Percentiles rank a stretch among this genome's conserved stretches.
Evolutionary conservation across 2,888 invertebrate genomes (phyloP).

Genomic region (Flexamia atlantica): DNA sequence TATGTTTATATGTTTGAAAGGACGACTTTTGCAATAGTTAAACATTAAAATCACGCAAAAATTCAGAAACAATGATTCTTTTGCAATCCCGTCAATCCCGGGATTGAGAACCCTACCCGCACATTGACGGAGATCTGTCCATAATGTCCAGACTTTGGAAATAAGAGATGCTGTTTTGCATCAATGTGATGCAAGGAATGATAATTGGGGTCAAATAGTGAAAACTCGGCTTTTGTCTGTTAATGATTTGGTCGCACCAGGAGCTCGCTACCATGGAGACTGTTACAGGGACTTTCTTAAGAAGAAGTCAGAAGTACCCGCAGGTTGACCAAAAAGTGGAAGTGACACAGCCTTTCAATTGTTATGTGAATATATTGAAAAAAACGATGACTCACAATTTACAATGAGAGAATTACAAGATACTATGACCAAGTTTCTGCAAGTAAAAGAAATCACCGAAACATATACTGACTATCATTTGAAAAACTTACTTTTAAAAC

Average conservation of each 20-base stretch:
- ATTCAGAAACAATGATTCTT: no score
- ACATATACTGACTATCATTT: not conserved
- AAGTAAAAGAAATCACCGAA: not conserved
- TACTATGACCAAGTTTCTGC: not conserved
- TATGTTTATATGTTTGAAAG: no score
- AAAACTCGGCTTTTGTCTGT: constrained; percentile 39
- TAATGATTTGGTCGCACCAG: constrained; percentile 50
- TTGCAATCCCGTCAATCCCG: no score
- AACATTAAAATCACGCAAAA: no score
- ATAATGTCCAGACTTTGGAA: no score
- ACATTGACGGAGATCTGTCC: no score
- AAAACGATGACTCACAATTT: constrained; percentile 59
- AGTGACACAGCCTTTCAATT: constrained; percentile 22
- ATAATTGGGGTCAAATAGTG: constrained; percentile 55
- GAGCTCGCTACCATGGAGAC: constrained; percentile 57
- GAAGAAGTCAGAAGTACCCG: not conserved
- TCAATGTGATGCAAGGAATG: constrained; percentile 11
- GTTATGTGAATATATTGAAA: constrained; percentile 58
- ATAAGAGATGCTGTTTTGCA: no score
- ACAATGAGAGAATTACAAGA: constrained; percentile 53
- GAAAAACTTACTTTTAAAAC: not conserved
- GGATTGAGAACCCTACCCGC: no score
- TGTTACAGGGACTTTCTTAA: constrained; percentile 51
- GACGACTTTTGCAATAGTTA: no score
- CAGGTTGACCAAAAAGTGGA: constrained; percentile 25